Percentiles rank a stretch among this genome's conserved stretches.
Conservation (phyloP, 2,888 invertebrate genomes). For the Eilema caniola region DNA sequence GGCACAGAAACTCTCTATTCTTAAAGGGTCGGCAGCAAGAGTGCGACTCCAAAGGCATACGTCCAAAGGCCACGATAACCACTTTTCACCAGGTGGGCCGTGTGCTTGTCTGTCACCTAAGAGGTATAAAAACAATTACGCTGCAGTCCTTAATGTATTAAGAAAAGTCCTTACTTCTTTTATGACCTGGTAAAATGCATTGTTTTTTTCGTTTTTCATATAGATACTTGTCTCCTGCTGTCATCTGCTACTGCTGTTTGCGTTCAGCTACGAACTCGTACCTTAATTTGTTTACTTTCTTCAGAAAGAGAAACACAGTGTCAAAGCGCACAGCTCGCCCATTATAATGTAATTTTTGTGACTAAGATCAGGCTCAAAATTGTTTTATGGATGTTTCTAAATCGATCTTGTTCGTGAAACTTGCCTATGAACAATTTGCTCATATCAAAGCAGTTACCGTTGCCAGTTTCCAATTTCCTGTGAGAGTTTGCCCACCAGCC, state of each 20-base stretch:
- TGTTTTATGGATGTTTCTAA: background rate
- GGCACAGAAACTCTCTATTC: too few relatives aligned
- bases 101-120: too few relatives aligned
- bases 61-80: too few relatives aligned
- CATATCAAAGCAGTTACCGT: conserved; percentile 33
- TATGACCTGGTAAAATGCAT: background rate
- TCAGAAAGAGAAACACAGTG: background rate
- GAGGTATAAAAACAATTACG: too few relatives aligned
- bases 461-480: conserved; percentile 57
- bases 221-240: too few relatives aligned
- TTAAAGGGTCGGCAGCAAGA: too few relatives aligned
- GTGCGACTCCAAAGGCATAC: too few relatives aligned
- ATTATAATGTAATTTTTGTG: background rate
- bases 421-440: conserved; percentile 33
- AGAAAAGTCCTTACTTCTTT: background rate
- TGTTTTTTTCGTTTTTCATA: too few relatives aligned
- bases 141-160: background rate
- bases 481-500: conserved; percentile 54
- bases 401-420: background rate
- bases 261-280: too few relatives aligned
- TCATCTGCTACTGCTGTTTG: too few relatives aligned
- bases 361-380: background rate
- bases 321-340: background rate
- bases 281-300: background rate
- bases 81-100: too few relatives aligned